Evolutionary conservation across 2,797 vertebrate species (phyloP).

Genomic region (Sebastes itinus): DNA sequence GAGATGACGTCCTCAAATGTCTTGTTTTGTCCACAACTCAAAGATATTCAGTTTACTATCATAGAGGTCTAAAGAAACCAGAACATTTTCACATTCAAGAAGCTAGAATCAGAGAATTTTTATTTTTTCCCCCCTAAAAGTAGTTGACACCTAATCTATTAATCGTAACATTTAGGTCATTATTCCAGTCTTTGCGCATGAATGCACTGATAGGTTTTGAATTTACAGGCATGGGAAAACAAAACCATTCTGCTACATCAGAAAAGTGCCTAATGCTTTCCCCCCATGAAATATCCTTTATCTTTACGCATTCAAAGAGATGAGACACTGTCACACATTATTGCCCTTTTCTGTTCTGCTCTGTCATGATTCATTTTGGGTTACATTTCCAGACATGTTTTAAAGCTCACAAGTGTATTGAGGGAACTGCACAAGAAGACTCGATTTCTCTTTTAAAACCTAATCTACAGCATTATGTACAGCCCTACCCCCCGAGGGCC

Average conservation of each 20-base stretch:
- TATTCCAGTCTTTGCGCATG: neutral
- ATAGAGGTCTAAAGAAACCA: no score
- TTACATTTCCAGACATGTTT: neutral
- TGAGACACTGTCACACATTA: neutral
- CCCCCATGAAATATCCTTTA: neutral
- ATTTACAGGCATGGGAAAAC: neutral
- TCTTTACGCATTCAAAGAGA: slow-evolving; percentile 2
- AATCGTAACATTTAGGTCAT: no score
- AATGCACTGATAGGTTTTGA: neutral
- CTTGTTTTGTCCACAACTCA: no score
- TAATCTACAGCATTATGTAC: neutral
- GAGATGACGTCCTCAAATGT: no score
- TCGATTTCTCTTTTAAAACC: neutral
- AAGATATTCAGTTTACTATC: accelerated
- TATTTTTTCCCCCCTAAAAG: no score
- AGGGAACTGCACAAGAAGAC: neutral
- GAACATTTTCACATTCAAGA: no score
- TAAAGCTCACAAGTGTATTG: neutral
- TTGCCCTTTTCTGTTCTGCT: neutral
- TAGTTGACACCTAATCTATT: no score
- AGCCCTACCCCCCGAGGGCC: neutral
- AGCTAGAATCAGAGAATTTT: no score
- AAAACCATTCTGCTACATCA: neutral
- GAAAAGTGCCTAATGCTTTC: neutral
- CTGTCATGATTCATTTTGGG: neutral